These are phyloP conservation scores for Dasypus novemcinctus DNA, from an alignment of 2,113 vertebrate genomes.

Conservation along the genomic window DNA sequence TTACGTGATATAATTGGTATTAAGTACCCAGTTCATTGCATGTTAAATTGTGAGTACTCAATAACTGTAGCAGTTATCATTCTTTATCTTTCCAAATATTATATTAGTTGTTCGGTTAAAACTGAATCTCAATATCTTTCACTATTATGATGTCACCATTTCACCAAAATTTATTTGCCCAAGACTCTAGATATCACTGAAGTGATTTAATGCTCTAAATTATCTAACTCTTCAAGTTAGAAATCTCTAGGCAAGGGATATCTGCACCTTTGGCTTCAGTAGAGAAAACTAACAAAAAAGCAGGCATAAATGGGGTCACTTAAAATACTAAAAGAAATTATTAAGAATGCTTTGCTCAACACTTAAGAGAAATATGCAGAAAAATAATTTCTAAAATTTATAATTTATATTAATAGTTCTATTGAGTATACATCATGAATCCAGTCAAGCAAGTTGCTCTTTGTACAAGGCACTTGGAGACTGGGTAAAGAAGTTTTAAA, in stretches of 20 bases:
- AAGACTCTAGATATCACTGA: background rate
- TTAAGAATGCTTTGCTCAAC: background rate
- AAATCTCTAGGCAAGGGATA: background rate
- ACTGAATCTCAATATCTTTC: background rate
- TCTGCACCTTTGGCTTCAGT: background rate
- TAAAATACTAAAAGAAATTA: background rate
- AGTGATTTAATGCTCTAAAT: constrained; percentile 30
- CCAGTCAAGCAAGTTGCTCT: background rate
- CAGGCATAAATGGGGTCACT: background rate
- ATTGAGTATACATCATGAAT: background rate
- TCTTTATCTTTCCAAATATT: background rate
- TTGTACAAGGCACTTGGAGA: background rate
- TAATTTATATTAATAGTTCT: background rate
- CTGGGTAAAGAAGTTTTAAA: background rate
- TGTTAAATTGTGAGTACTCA: background rate
- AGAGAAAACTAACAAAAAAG: background rate
- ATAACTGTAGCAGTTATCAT: background rate
- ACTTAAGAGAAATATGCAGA: background rate
- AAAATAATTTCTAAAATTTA: constrained; percentile 27
- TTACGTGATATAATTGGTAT: background rate
- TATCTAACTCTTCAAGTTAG: constrained; percentile 2
- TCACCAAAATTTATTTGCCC: background rate
- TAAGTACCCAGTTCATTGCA: background rate
- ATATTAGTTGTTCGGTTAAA: background rate
- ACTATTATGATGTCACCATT: background rate